A percentile compares a stretch with the other conserved stretches of the same genome.
phyloP scores from a whole-genome alignment of 2,797 vertebrate species.

The Hypotaenidia okinawae region DNA sequence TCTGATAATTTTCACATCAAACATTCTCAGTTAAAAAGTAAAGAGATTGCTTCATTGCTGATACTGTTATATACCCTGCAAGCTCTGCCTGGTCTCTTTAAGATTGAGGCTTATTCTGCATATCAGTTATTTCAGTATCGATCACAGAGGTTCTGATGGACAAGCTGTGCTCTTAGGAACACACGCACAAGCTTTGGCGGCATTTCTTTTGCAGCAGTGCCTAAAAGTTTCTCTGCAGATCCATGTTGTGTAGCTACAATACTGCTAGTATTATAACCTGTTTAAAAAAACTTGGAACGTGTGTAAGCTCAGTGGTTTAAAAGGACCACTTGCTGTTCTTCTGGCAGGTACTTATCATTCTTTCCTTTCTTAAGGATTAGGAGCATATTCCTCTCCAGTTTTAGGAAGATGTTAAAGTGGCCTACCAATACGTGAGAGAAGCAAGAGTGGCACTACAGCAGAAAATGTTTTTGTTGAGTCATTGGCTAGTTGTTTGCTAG shows the following conservation, averaged over 20 bases:
- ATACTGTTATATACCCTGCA: neutral
- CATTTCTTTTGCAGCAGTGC: neutral
- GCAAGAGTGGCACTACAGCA: neutral
- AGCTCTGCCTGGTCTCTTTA: neutral
- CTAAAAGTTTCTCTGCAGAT: neutral
- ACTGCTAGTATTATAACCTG: neutral
- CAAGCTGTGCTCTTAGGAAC: neutral
- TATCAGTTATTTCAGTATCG: neutral
- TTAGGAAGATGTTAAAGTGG: neutral
- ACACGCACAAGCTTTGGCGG: accelerated
- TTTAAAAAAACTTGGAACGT: neutral
- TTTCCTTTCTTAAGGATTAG: neutral
- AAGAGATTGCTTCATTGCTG: neutral
- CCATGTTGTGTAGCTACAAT: neutral
- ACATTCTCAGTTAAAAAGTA: neutral
- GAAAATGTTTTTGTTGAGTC: neutral
- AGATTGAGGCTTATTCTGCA: neutral
- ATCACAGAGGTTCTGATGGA: neutral
- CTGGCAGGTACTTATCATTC: neutral
- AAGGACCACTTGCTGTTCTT: neutral
- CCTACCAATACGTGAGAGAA: neutral
- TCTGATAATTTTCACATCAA: slow-evolving; percentile 1
- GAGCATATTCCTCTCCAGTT: neutral
- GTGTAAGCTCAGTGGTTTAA: neutral
- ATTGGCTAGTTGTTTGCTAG: neutral